Percentiles rank a stretch among this genome's conserved stretches.
phyloP scores from a whole-genome alignment of 1,140 invertebrate genomes.

The Cyphomyrmex costatus region DNA sequence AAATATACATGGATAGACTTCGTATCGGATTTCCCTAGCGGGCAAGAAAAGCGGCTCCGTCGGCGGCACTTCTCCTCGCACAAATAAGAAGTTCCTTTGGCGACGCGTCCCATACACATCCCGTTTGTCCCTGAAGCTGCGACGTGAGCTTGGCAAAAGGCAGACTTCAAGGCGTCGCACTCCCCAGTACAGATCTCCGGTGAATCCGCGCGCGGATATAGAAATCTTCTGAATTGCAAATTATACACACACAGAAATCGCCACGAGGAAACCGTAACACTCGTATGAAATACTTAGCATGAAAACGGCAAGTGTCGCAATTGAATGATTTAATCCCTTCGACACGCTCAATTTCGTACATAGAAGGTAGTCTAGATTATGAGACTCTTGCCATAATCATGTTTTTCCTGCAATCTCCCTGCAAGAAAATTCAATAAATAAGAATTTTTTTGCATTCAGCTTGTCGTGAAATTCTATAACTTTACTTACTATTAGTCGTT shows the following conservation, averaged over 20 bases:
- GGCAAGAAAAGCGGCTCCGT: constrained; percentile 74
- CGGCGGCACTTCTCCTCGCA: constrained; percentile 73
- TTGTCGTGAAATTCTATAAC: not conserved
- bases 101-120: constrained; percentile 64
- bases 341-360: not conserved
- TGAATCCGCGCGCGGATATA: constrained; percentile 66
- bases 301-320: not conserved
- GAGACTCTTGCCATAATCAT: not conserved
- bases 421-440: not conserved
- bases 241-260: constrained; percentile 62
- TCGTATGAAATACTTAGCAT: constrained; percentile 26
- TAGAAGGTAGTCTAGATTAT: not conserved
- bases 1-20: constrained; percentile 83
- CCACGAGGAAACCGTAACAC: constrained; percentile 38
- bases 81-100: constrained; percentile 76
- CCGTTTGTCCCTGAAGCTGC: constrained; percentile 67
- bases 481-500: not conserved
- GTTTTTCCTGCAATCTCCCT: not conserved
- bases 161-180: constrained; percentile 28
- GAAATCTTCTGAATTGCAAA: constrained; percentile 75
- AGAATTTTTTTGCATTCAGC: not conserved
- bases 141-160: constrained; percentile 59
- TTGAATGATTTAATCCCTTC: constrained; percentile 52
- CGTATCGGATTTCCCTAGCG: constrained; percentile 84
- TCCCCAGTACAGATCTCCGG: constrained; percentile 67